Evolutionary conservation across 2,888 invertebrate species (phyloP).

Genomic region (Phengaris alcon): DNA sequence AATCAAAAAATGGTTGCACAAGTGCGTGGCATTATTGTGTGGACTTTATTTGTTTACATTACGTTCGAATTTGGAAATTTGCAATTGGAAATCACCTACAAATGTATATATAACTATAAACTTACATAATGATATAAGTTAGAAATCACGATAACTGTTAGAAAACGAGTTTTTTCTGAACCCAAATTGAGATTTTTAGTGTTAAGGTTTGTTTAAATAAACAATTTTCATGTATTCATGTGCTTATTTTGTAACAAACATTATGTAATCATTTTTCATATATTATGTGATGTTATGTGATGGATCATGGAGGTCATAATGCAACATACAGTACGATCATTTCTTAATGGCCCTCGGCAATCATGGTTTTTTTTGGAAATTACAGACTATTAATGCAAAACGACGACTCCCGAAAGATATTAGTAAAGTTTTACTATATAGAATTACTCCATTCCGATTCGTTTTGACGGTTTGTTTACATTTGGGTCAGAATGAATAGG

Average conservation of each 20-base stretch:
- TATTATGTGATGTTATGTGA: neutral
- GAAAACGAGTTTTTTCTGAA: neutral
- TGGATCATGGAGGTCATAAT: neutral
- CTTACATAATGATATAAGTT: neutral
- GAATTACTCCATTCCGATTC: no score
- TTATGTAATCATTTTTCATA: neutral
- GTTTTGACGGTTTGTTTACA: no score
- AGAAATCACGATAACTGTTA: neutral
- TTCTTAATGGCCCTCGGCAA: no score
- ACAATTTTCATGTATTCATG: neutral
- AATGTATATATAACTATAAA: neutral
- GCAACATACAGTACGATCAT: no score
- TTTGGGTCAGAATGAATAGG: no score
- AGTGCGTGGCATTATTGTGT: neutral
- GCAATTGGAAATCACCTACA: neutral
- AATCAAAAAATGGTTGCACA: neutral
- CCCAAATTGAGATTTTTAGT: neutral
- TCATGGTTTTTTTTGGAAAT: no score
- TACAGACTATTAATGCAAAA: no score
- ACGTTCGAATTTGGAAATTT: neutral
- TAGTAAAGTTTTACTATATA: no score
- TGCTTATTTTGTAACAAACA: neutral
- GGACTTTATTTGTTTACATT: neutral
- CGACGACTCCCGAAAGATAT: no score
- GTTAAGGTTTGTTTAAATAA: neutral